These are phyloP conservation scores for Phylloscopus collybita DNA, from an alignment of 2,797 vertebrate genomes.

Conservation along the genomic window DNA sequence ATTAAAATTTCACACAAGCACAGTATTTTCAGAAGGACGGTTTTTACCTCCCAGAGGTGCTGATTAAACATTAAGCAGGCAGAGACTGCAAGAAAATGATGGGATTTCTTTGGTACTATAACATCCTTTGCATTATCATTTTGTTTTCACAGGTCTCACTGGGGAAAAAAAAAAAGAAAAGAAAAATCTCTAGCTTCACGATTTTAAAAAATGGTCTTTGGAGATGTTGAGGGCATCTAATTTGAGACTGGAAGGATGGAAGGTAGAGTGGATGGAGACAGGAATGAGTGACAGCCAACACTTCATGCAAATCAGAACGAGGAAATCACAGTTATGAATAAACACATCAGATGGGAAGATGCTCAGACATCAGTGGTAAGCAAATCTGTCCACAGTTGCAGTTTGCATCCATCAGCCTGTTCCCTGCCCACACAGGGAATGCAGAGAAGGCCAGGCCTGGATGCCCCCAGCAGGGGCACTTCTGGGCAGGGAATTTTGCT, in stretches of 20 bases:
- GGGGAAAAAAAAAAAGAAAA: neutral
- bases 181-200: constrained; percentile 58
- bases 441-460: neutral
- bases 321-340: neutral
- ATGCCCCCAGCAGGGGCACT: neutral
- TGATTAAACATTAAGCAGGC: constrained; percentile 57
- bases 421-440: neutral
- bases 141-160: constrained; percentile 62
- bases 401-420: neutral
- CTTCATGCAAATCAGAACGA: neutral
- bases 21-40: constrained; percentile 48
- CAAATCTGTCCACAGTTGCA: constrained; percentile 13
- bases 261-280: neutral
- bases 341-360: neutral
- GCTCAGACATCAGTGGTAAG: neutral
- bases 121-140: constrained; percentile 62
- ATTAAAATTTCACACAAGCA: constrained; percentile 50
- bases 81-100: constrained; percentile 55
- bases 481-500: accelerated
- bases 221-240: constrained; percentile 1
- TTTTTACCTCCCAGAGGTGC: constrained; percentile 55
- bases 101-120: constrained; percentile 58
- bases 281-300: constrained; percentile 20
- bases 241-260: neutral
- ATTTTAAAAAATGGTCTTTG: constrained; percentile 14